A percentile compares a stretch with the other conserved stretches of the same genome.
Conservation (phyloP, 2,113 vertebrate species). For the Nycticebus coucang region DNA sequence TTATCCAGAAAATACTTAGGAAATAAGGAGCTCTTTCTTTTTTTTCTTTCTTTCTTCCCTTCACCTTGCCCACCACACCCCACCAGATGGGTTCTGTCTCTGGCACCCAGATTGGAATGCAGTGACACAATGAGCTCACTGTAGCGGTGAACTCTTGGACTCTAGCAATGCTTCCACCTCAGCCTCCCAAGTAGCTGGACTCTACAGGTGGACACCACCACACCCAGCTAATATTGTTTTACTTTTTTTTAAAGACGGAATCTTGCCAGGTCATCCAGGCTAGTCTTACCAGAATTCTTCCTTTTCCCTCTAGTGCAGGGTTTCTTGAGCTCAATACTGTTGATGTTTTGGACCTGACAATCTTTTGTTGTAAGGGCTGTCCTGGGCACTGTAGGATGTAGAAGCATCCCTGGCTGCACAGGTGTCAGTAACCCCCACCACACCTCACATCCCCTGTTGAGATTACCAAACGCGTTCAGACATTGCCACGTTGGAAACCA, state of each 20-base stretch:
- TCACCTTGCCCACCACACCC: too few relatives aligned
- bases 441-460: slow-evolving; percentile 16
- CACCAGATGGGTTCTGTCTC: neutral
- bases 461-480: slow-evolving; percentile 30
- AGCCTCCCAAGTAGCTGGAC: neutral
- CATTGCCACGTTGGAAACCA: neutral
- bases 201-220: neutral
- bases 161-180: neutral
- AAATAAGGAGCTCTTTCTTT: slow-evolving; percentile 64
- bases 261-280: neutral
- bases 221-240: neutral
- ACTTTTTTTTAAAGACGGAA: neutral
- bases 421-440: neutral
- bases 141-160: neutral
- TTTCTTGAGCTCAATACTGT: neutral
- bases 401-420: slow-evolving; percentile 61
- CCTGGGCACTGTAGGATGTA: neutral
- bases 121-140: neutral
- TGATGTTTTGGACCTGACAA: neutral
- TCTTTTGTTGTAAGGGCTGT: neutral
- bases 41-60: neutral
- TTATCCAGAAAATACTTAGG: slow-evolving; percentile 76
- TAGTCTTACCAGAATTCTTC: neutral
- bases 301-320: too few relatives aligned
- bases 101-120: neutral